These are phyloP conservation scores for Ispidina picta DNA, from an alignment of 2,797 vertebrate species.

Conservation along the genomic window DNA sequence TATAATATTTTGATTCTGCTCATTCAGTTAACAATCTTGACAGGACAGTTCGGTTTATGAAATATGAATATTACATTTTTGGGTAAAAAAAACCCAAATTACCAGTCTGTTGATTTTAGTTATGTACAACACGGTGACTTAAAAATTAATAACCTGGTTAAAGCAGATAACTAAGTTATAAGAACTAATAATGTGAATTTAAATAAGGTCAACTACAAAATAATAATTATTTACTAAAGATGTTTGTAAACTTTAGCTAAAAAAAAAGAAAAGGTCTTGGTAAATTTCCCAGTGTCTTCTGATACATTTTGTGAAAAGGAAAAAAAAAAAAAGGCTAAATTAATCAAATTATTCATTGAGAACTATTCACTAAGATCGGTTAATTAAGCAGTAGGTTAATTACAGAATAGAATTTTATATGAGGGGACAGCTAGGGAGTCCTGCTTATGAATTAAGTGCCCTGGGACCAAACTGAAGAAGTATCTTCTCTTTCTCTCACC, in stretches of 20 bases:
- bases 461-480: neutral
- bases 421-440: neutral
- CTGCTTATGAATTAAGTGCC: neutral
- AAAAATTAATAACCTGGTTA: neutral
- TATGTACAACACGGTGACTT: neutral
- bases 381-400: slow-evolving; percentile 38
- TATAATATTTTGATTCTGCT: neutral
- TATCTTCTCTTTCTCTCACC: neutral
- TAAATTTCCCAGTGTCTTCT: neutral
- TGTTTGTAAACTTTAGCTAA: neutral
- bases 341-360: neutral
- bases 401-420: neutral
- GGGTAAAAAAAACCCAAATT: fast-evolving
- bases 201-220: neutral
- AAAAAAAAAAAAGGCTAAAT: neutral
- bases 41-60: neutral
- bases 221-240: neutral
- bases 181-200: neutral
- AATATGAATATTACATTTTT: neutral
- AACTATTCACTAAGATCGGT: slow-evolving; percentile 3
- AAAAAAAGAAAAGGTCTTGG: neutral
- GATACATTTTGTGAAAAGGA: neutral
- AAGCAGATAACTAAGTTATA: neutral
- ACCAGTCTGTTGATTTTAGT: neutral
- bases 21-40: neutral